Evolutionary conservation across 1,140 invertebrate species (phyloP), one percentile per base, ranked within the genome.

Genomic region (Dolichoris vasculosae): DNA sequence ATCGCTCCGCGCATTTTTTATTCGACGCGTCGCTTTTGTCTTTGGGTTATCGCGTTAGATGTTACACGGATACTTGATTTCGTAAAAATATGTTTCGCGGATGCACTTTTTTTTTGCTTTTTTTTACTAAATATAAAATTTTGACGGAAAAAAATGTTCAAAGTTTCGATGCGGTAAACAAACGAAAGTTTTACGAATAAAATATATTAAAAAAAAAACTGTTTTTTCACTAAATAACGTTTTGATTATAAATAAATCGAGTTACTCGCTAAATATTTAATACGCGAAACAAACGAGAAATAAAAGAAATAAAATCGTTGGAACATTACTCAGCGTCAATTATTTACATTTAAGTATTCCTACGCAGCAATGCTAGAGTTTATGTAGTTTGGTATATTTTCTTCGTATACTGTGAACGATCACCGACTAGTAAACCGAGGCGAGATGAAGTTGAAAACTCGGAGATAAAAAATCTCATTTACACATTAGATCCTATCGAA

Each of bases 401-500:
- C 20, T 38, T 38, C 9, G 2, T 38, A 35, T 69, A 20, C 11
- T 32, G 63, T 15, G 4, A 69, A 69, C 35, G 67, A 38, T 69
- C 0, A 46, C 13, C 26, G 26, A 75, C 43, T 46, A 46, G 23
- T 46, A 17, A 46, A n/a, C 9, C 15, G 43, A 26, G 32, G 17
- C 8, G 2, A n/a, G 69, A 75, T 46, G n/a, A 46, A 46, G 71
- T 75, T 9, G 43, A 1, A 75, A 73, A 46, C 3, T 35, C 30
- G 6, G 13, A 9, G 51, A 76, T 55, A 75, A 59, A 75, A 63
- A 75, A 30, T 2, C 48, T 59, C 38, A 76, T 83, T 59, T 59
- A 40, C 71, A 63, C 55, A 38, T 59, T 75, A 83, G 71, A 83
- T 83, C 51, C 67, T 59, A 63, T 83, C 71, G 23, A 83, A 83